These are phyloP conservation scores for Xanthia icteritia DNA, from an alignment of 2,888 invertebrate species.

Conservation along the genomic window DNA sequence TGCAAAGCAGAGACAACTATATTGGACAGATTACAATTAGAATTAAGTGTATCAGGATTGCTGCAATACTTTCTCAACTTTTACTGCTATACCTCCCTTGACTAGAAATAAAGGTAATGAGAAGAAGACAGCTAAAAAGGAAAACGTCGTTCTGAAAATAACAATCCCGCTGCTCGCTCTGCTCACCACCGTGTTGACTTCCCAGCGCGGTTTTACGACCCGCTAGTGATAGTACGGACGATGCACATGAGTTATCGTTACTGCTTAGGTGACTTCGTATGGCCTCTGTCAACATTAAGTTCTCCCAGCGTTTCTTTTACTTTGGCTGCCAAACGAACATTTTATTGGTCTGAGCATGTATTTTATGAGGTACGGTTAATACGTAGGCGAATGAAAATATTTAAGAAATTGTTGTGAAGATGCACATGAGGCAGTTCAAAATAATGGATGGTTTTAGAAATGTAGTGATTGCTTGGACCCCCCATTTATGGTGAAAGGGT, in stretches of 20 bases:
- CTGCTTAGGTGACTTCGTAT: slow-evolving; percentile 76
- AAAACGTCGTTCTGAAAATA: neutral
- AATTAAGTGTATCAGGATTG: neutral
- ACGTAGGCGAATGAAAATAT: slow-evolving; percentile 22
- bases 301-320: slow-evolving; percentile 56
- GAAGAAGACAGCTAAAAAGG: neutral
- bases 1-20: neutral
- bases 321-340: slow-evolving; percentile 61
- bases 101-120: neutral
- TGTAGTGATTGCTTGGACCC: neutral
- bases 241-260: slow-evolving; percentile 79
- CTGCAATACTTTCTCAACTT: neutral
- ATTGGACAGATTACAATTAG: neutral
- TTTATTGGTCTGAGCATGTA: slow-evolving; percentile 55
- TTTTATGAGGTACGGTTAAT: slow-evolving; percentile 52
- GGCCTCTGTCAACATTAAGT: slow-evolving; percentile 69
- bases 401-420: slow-evolving; percentile 9
- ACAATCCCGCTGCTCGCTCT: slow-evolving; percentile 53
- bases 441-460: neutral
- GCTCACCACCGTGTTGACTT: slow-evolving; percentile 40
- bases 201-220: slow-evolving; percentile 76
- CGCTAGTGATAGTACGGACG: slow-evolving; percentile 78
- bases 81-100: neutral
- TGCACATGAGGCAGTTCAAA: slow-evolving; percentile 6
- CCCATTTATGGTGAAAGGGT: no score